Conservation (phyloP, 2,113 vertebrate genomes). For the Brachionichthys hirsutus region DNA sequence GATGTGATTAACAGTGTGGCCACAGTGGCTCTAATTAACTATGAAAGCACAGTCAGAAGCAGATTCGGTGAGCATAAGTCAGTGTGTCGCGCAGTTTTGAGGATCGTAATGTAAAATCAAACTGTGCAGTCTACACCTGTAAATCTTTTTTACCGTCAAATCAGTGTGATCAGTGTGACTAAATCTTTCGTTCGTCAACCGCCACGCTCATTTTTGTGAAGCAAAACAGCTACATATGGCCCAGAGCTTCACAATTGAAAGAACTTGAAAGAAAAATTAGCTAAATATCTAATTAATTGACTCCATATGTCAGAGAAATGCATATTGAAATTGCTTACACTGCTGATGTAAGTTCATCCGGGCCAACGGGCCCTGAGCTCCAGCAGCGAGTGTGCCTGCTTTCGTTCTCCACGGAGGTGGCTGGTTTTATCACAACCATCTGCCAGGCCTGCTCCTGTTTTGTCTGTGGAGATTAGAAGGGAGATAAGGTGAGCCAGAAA, state of each 20-base stretch:
- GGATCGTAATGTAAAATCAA: neutral
- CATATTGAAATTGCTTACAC: no score
- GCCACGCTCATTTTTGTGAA: no score
- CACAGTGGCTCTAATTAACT: conserved; percentile 57
- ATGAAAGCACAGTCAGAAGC: conserved; percentile 65
- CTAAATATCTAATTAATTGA: no score
- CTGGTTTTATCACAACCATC: conserved; percentile 65
- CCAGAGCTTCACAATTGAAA: no score
- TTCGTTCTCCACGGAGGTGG: conserved; percentile 30
- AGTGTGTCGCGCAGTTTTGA: conserved; percentile 25
- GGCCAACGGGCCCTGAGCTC: conserved; percentile 25
- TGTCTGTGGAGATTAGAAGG: conserved; percentile 48
- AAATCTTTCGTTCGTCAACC: no score
- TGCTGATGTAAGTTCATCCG: no score
- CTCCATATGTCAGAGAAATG: no score
- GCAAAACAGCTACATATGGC: no score
- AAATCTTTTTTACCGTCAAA: conserved; percentile 1
- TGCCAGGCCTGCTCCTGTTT: conserved; percentile 59
- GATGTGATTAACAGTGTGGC: conserved; percentile 66
- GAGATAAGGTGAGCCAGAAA: conserved; percentile 26
- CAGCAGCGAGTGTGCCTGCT: conserved; percentile 26
- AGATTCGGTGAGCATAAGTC: conserved; percentile 54
- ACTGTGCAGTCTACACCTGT: conserved; percentile 2
- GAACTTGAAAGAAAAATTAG: no score
- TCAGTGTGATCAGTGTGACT: neutral